These are phyloP conservation scores for Pogonocherus hispidulus DNA, from an alignment of 2,888 invertebrate species.

Conservation along the genomic window DNA sequence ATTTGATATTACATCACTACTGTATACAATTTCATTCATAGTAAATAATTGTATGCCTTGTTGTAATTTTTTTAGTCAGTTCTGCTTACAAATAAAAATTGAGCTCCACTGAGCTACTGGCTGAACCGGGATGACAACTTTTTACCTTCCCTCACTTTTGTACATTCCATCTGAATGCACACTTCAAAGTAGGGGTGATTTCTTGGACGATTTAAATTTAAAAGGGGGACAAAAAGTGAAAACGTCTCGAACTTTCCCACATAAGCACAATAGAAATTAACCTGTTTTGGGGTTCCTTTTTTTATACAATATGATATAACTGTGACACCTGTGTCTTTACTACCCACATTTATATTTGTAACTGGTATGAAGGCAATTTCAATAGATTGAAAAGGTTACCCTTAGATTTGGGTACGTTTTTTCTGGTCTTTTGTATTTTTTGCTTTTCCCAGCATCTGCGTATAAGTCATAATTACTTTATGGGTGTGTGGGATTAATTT, in stretches of 20 bases:
- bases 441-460: constrained; percentile 36
- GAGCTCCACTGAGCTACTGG: too few species aligned
- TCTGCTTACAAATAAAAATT: too few species aligned
- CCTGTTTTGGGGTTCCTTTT: constrained; percentile 58
- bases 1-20: too few species aligned
- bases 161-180: constrained; percentile 1
- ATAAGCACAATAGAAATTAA: constrained; percentile 63
- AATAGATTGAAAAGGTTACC: constrained; percentile 39
- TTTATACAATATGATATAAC: constrained; percentile 46
- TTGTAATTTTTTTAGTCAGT: too few species aligned
- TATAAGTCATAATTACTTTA: constrained; percentile 44
- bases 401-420: constrained; percentile 39
- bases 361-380: constrained; percentile 45
- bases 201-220: constrained; percentile 51
- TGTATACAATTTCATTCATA: too few species aligned
- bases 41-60: too few species aligned
- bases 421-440: constrained; percentile 36
- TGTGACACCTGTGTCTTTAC: constrained; percentile 58
- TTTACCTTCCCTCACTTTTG: constrained; percentile 3
- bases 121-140: neutral
- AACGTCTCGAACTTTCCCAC: constrained; percentile 60
- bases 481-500: constrained; percentile 46
- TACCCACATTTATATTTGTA: constrained; percentile 48
- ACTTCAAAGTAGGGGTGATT: constrained; percentile 49
- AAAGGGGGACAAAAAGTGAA: constrained; percentile 52